These are phyloP conservation scores for Phaedon cochleariae DNA, from an alignment of 2,888 invertebrate species.

Conservation along the genomic window DNA sequence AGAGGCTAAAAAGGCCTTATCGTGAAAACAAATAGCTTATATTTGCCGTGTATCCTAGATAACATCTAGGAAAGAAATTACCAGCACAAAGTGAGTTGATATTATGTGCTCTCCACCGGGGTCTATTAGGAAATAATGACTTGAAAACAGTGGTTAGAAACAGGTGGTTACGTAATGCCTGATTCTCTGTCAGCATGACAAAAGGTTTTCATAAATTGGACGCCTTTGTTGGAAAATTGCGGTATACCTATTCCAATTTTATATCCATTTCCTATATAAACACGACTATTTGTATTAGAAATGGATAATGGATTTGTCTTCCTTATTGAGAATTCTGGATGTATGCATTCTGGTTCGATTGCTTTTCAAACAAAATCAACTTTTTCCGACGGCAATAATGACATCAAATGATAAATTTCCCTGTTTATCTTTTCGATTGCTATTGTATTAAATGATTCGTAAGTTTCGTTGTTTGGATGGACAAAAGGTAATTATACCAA, in stretches of 20 bases:
- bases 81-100: slow-evolving; percentile 47
- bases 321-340: slow-evolving; percentile 45
- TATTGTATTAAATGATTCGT: slow-evolving; percentile 3
- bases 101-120: slow-evolving; percentile 27
- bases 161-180: slow-evolving; percentile 49
- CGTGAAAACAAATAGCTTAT: slow-evolving; percentile 47
- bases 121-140: slow-evolving; percentile 40
- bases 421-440: slow-evolving; percentile 1
- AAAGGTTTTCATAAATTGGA: slow-evolving; percentile 37
- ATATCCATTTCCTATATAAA: slow-evolving; percentile 57
- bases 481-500: slow-evolving; percentile 8
- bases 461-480: background rate
- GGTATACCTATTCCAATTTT: slow-evolving; percentile 50
- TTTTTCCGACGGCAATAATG: slow-evolving; percentile 46
- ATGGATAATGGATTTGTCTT: slow-evolving; percentile 49
- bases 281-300: slow-evolving; percentile 48
- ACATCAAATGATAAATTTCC: slow-evolving; percentile 39
- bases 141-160: slow-evolving; percentile 38
- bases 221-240: slow-evolving; percentile 31
- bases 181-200: slow-evolving; percentile 46
- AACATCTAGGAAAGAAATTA: slow-evolving; percentile 57
- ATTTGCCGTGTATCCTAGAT: slow-evolving; percentile 60
- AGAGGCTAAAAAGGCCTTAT: slow-evolving; percentile 30
- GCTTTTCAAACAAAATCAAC: slow-evolving; percentile 49
- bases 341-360: slow-evolving; percentile 50